Conservation (phyloP, 2,113 vertebrate species). For the Phrynosoma platyrhinos region DNA sequence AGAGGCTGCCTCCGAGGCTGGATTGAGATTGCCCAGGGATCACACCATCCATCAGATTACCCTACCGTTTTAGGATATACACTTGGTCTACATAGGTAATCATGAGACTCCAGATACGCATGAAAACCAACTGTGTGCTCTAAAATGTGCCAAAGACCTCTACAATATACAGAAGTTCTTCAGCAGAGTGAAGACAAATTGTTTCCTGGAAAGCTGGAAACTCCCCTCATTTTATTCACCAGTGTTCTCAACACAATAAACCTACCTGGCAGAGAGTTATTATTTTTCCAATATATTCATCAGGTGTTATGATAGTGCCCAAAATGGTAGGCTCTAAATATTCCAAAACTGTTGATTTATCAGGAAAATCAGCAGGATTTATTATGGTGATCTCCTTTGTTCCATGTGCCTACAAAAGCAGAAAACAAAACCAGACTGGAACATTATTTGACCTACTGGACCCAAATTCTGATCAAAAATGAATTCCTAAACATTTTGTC, state of each 20-base stretch:
- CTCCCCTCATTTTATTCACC: background rate
- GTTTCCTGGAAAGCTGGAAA: background rate
- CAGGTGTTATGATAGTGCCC: conserved; percentile 92
- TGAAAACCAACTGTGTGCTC: background rate
- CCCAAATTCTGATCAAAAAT: background rate
- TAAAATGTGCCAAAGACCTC: background rate
- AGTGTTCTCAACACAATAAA: background rate
- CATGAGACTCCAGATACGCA: background rate
- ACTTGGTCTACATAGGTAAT: background rate
- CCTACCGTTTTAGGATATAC: background rate
- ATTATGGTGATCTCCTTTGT: conserved; percentile 89
- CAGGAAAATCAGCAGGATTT: conserved; percentile 93
- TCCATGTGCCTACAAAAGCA: conserved; percentile 84
- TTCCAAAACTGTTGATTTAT: conserved; percentile 83
- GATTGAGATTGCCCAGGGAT: too few relatives aligned
- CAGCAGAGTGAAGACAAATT: background rate
- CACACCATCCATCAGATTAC: background rate
- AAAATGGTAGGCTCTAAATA: conserved; percentile 94
- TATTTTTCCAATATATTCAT: conserved; percentile 88
- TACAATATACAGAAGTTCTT: background rate
- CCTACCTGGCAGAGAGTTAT: conserved; percentile 92
- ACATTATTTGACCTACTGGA: too few relatives aligned
- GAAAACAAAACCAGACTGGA: conserved; percentile 31
- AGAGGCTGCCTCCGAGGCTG: too few relatives aligned
- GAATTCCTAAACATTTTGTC: background rate